A percentile compares a stretch with the other conserved stretches of the same genome.
These are phyloP conservation scores for Beroe forskalii DNA, from an alignment of 37 sponge, comb jelly and placozoan genomes.

Conservation along the genomic window DNA sequence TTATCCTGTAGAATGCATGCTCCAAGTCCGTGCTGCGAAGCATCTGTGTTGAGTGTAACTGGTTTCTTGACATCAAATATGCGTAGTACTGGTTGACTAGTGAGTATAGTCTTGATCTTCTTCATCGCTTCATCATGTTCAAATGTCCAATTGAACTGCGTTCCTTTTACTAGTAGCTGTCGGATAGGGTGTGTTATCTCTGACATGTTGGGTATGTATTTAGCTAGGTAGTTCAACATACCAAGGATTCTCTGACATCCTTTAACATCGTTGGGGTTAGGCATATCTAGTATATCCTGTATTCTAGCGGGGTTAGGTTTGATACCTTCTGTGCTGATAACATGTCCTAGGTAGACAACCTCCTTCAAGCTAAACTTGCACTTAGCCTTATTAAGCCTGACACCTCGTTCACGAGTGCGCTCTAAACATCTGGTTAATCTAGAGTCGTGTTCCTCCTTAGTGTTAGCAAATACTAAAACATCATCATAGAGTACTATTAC, in stretches of 20 bases:
- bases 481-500: slow-evolving; percentile 66
- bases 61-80: slow-evolving; percentile 67
- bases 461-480: slow-evolving; percentile 53
- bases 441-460: slow-evolving; percentile 54
- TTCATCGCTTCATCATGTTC: slow-evolving; percentile 66
- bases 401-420: neutral
- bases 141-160: slow-evolving; percentile 65
- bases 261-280: slow-evolving; percentile 65
- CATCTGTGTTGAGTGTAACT: slow-evolving; percentile 67
- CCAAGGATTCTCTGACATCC: slow-evolving; percentile 71
- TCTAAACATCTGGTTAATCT: neutral
- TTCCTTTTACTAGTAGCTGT: slow-evolving; percentile 67
- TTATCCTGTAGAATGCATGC: slow-evolving; percentile 67
- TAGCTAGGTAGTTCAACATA: slow-evolving; percentile 65
- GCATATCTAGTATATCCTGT: slow-evolving; percentile 71
- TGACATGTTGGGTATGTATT: slow-evolving; percentile 68
- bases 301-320: slow-evolving; percentile 68
- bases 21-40: slow-evolving; percentile 66
- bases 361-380: slow-evolving; percentile 65
- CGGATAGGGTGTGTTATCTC: slow-evolving; percentile 66
- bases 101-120: slow-evolving; percentile 54
- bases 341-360: slow-evolving; percentile 71
- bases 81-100: slow-evolving; percentile 63
- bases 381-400: slow-evolving; percentile 54
- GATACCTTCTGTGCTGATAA: slow-evolving; percentile 68